A percentile compares a stretch with the other conserved stretches of the same genome.
These are phyloP conservation scores for Loxodonta africana DNA, from an alignment of 2,113 vertebrate species.

Conservation along the genomic window DNA sequence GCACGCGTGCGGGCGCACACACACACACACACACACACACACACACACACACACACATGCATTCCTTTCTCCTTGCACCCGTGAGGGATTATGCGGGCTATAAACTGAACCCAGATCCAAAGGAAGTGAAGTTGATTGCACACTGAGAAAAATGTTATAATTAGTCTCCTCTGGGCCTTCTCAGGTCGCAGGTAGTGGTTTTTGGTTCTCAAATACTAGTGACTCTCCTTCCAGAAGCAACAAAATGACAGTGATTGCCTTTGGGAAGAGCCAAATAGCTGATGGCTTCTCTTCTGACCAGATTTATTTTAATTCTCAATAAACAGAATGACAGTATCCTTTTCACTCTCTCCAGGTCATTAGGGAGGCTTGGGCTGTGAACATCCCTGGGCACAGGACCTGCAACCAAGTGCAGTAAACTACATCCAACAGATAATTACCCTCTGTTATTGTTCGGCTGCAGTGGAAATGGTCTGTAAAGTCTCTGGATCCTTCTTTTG, in stretches of 20 bases:
- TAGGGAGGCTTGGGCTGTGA: conserved; percentile 65
- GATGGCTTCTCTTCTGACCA: conserved; percentile 73
- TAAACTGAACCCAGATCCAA: conserved; percentile 62
- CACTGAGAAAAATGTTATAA: conserved; percentile 52
- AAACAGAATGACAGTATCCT: conserved; percentile 75
- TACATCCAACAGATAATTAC: conserved; percentile 38
- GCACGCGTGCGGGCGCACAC: too few relatives aligned
- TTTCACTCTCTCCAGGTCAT: conserved; percentile 64
- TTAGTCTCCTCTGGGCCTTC: conserved; percentile 58
- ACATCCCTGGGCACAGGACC: conserved; percentile 52
- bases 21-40: too few relatives aligned
- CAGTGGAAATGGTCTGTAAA: conserved; percentile 48
- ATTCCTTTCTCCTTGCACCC: neutral
- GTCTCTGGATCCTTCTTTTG: conserved; percentile 39
- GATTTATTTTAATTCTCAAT: conserved; percentile 83
- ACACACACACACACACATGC: neutral
- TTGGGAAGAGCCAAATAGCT: conserved; percentile 66
- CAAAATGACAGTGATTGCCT: conserved; percentile 82
- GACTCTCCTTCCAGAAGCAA: conserved; percentile 66
- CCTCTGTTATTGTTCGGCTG: conserved; percentile 47
- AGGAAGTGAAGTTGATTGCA: conserved; percentile 38
- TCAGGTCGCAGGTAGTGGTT: conserved; percentile 41
- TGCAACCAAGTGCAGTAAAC: conserved; percentile 54
- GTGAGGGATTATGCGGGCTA: neutral
- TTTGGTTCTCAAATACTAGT: conserved; percentile 63